Evolutionary conservation across 1,140 invertebrate genomes (phyloP).

Genomic region (Oncopodura yosiiana): DNA sequence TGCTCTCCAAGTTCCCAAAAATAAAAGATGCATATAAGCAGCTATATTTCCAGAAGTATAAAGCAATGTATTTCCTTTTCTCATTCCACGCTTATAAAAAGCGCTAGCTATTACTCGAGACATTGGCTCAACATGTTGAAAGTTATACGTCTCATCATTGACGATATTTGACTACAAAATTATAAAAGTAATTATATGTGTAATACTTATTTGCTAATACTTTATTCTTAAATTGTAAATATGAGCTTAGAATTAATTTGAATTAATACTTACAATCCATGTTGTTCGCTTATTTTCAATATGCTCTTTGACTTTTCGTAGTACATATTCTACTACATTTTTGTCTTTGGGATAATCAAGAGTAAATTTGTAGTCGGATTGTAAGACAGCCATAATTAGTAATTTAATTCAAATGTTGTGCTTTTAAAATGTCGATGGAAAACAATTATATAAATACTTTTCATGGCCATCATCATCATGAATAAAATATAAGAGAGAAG

Average conservation of each 20-base stretch:
- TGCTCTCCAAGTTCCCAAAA: constrained; percentile 25
- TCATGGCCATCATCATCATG: too few species aligned
- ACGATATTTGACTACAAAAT: constrained; percentile 15
- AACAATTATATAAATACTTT: too few species aligned
- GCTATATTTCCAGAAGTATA: constrained; percentile 16
- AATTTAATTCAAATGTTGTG: too few species aligned
- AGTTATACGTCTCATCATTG: constrained; percentile 6
- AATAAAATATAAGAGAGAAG: too few species aligned
- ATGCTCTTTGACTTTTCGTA: constrained; percentile 6
- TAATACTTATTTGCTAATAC: too few species aligned
- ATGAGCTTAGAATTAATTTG: too few species aligned
- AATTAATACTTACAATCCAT: constrained; percentile 11
- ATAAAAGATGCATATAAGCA: constrained; percentile 18
- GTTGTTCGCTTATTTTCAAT: constrained; percentile 10
- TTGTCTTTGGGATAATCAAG: too few species aligned
- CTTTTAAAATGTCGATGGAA: too few species aligned
- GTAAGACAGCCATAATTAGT: too few species aligned
- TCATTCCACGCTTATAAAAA: constrained; percentile 24
- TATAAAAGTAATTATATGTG: too few species aligned
- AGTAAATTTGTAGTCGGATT: too few species aligned
- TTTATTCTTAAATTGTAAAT: too few species aligned
- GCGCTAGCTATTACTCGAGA: constrained; percentile 18
- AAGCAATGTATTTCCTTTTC: constrained; percentile 21
- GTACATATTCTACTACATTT: constrained; percentile 7
- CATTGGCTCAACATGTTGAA: constrained; percentile 2